phyloP scores from a whole-genome alignment of 2,888 invertebrate species.

The Doris montereyensis region DNA sequence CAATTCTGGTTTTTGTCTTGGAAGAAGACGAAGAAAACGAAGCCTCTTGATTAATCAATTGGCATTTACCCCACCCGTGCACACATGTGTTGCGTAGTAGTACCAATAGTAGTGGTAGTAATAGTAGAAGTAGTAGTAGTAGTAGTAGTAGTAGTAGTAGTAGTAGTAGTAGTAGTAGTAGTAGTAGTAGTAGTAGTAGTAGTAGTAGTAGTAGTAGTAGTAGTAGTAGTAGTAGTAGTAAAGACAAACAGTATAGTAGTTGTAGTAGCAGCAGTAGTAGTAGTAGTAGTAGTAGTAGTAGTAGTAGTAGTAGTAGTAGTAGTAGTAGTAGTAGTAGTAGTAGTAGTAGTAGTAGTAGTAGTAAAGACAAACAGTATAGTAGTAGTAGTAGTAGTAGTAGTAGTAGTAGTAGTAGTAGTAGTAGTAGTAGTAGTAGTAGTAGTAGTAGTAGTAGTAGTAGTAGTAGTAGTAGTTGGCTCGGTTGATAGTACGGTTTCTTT shows the following conservation, averaged over 20 bases:
- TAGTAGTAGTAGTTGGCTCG: background rate
- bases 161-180: background rate
- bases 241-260: too few relatives aligned
- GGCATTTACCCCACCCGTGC: too few relatives aligned
- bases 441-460: background rate
- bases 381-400: background rate
- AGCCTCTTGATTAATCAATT: too few relatives aligned
- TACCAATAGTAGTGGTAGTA: background rate
- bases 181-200: background rate
- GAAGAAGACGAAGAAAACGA: too few relatives aligned
- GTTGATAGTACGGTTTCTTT: too few relatives aligned
- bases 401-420: background rate
- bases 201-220: background rate
- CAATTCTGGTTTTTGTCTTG: too few relatives aligned
- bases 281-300: background rate
- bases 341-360: background rate
- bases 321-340: background rate
- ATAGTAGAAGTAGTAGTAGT: background rate
- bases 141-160: background rate
- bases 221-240: background rate
- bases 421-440: background rate
- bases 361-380: background rate
- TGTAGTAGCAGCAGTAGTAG: background rate
- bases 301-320: background rate
- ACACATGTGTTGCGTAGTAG: too few relatives aligned